Conservation (phyloP, 2,888 invertebrate genomes). For the Alitta virens region DNA sequence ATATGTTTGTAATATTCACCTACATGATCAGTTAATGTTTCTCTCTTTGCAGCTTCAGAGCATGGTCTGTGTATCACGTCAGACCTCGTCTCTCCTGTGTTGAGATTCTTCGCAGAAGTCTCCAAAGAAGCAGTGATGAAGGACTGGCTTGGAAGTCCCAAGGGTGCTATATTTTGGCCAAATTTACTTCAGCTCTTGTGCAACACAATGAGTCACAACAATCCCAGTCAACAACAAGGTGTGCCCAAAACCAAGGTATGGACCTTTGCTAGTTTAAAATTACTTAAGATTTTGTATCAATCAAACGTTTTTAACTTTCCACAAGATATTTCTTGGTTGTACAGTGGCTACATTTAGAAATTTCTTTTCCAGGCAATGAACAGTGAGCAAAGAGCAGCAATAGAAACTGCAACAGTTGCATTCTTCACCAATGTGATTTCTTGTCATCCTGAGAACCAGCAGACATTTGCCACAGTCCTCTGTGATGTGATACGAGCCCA, state of each 20-base stretch:
- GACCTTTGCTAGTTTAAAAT: too few species aligned
- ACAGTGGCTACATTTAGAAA: background rate
- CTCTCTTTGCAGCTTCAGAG: constrained; percentile 13
- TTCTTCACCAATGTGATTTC: constrained; percentile 81
- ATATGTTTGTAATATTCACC: too few species aligned
- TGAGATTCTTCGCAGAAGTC: constrained; percentile 79
- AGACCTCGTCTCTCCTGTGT: constrained; percentile 54
- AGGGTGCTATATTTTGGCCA: constrained; percentile 83
- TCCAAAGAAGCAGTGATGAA: constrained; percentile 75
- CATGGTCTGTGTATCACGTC: constrained; percentile 35
- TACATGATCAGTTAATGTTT: too few species aligned
- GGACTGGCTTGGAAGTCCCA: constrained; percentile 80
- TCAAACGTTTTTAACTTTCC: too few species aligned
- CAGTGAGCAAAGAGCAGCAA: constrained; percentile 43
- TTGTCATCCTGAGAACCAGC: constrained; percentile 82
- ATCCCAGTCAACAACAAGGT: background rate
- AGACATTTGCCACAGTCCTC: constrained; percentile 75
- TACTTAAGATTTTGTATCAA: too few species aligned
- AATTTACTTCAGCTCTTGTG: constrained; percentile 70
- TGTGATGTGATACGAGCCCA: constrained; percentile 72
- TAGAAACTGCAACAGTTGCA: constrained; percentile 69
- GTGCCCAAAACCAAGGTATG: constrained; percentile 20
- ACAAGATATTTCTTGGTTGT: too few species aligned
- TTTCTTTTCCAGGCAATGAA: constrained; percentile 40
- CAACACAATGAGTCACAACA: constrained; percentile 32